These are phyloP conservation scores for Enteromius paludinosus DNA, from an alignment of 2,797 vertebrate genomes.

Conservation along the genomic window DNA sequence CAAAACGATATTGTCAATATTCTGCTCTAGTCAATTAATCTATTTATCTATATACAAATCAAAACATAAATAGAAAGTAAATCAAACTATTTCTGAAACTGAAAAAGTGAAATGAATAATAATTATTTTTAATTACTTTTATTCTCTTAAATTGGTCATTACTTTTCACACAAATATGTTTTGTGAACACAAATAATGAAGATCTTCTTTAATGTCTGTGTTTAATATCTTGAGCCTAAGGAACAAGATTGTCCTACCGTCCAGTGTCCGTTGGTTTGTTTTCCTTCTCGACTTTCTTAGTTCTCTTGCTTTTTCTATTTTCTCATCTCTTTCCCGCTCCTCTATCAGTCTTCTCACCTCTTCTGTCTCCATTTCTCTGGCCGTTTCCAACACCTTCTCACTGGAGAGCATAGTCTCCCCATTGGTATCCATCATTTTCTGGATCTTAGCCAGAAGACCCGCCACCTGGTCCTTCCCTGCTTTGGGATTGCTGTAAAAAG, in stretches of 20 bases:
- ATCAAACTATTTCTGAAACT: not conserved
- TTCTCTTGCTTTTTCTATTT: conserved; percentile 2
- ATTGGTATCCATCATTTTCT: conserved; percentile 42
- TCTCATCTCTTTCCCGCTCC: conserved; percentile 25
- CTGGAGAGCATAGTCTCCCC: conserved; percentile 45
- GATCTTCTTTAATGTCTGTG: not conserved
- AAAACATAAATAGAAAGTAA: not conserved
- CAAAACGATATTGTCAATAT: not conserved
- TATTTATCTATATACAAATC: not conserved
- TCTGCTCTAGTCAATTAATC: not conserved
- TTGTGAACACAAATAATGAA: not conserved
- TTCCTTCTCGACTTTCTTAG: conserved; percentile 6
- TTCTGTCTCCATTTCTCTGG: conserved; percentile 36
- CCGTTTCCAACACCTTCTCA: conserved; percentile 43
- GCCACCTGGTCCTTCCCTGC: conserved; percentile 45
- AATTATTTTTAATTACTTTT: not conserved
- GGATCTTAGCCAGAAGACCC: conserved; percentile 57
- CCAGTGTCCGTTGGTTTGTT: not conserved
- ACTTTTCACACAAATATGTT: not conserved
- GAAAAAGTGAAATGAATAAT: not conserved
- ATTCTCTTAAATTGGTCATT: not conserved
- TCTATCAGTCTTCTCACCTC: conserved; percentile 24
- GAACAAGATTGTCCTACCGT: not conserved
- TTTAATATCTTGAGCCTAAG: not conserved
- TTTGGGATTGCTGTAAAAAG: conserved; percentile 36